Evolutionary conservation across 2,113 vertebrate genomes (phyloP).

Genomic region (Oceanodroma tethys): DNA sequence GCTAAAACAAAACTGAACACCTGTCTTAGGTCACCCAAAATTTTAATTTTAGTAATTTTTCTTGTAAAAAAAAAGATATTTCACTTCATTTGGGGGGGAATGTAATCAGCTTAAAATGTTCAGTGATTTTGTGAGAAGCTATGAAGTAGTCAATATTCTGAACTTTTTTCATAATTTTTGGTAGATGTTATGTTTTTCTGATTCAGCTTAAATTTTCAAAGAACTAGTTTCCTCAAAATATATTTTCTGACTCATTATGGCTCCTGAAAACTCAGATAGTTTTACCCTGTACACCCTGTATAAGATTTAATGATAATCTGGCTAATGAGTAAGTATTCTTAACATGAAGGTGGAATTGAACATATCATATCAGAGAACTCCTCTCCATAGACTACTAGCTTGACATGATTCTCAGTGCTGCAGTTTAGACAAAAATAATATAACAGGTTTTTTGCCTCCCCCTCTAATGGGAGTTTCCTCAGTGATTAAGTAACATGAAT

Average conservation of each 20-base stretch:
- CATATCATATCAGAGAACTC: background rate
- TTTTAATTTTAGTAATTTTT: background rate
- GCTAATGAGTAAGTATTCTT: background rate
- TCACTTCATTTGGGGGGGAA: background rate
- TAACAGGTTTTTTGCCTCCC: background rate
- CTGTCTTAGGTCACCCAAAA: background rate
- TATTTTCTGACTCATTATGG: background rate
- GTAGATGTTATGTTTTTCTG: background rate
- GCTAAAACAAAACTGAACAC: background rate
- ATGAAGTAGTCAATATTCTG: background rate
- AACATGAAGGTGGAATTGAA: background rate
- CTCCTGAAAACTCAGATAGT: background rate
- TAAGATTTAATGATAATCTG: background rate
- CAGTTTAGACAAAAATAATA: background rate
- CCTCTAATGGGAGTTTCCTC: background rate
- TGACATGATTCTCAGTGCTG: background rate
- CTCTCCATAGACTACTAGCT: background rate
- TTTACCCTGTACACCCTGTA: background rate
- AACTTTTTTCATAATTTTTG: background rate
- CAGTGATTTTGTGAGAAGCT: background rate
- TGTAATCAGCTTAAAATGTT: background rate
- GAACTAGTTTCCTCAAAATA: background rate
- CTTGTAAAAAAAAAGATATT: background rate
- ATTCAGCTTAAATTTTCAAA: background rate
- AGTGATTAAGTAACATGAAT: background rate